Base-by-base conservation (phyloP, 2,888 invertebrate species). In the Drosophila phalerata region DNA sequence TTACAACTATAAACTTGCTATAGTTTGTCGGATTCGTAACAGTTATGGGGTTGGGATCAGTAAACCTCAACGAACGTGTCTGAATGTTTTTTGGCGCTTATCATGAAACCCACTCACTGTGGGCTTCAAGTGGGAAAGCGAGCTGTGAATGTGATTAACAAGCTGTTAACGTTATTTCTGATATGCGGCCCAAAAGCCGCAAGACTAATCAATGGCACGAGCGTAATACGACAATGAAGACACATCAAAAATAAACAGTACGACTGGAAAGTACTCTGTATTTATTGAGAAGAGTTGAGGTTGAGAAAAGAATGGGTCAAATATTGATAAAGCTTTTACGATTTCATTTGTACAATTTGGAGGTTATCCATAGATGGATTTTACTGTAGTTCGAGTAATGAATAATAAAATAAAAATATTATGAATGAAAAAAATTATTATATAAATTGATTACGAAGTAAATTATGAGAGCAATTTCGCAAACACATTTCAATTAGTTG, bases 161-260 rank as follows among this genome's bases (percentile, higher is more conserved):
- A 56, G 60, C 64, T 73, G 55, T 73, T 42, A 55, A 62, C 61
- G 51, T 48, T 61, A 19, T 76, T 60, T 49, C 32, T 62, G 66
- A 60, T 65, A 60, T 66, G 65, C 63, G 61, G 25, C 37, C 58
- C 48, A 67, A 66, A 45, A 60, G 43, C 53, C 48, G 61, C 32
- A 25, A 60, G 62, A 65, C 61, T 71, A 65, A 84, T 83, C 83
- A 70, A 63, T 71, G 79, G 77, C 83, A 84, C 85, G 85, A 86
- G 86, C 74, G 45, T 13, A 13, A 22, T 15, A 15, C 56, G 58
- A 34, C 15, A 13, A 28, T 22, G 38, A 43, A 32, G 30, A 40
- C 17, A 55, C 11, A 32, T 30, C 13, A 28, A 5, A 43, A 47
- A 25, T 10, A 10, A 9, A 5, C 5, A 45, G 11, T 15, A 11